Percentiles rank a stretch among this genome's conserved stretches.
Conservation (phyloP, 2,888 invertebrate genomes). For the Danaus chrysippus region DNA sequence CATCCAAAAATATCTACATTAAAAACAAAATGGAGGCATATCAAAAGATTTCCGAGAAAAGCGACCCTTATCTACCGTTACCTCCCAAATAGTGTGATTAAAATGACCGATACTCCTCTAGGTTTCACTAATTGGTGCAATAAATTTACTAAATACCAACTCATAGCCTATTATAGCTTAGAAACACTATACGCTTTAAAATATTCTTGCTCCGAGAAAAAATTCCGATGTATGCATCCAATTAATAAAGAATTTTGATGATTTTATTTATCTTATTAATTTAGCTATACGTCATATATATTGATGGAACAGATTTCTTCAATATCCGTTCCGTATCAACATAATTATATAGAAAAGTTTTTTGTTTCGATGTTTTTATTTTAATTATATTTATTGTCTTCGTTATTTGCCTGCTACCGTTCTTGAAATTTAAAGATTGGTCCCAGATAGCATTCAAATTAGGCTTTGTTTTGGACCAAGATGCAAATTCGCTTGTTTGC, state of each 20-base stretch:
- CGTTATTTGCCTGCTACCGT: constrained; percentile 74
- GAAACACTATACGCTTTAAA: constrained; percentile 28
- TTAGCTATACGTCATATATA: too few relatives aligned
- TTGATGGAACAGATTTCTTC: too few relatives aligned
- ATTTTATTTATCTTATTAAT: too few relatives aligned
- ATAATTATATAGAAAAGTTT: too few relatives aligned
- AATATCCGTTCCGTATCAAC: too few relatives aligned
- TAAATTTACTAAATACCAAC: constrained; percentile 65
- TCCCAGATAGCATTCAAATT: constrained; percentile 69
- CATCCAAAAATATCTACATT: constrained; percentile 68
- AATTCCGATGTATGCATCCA: not conserved
- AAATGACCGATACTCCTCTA: constrained; percentile 65
- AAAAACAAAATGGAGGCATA: constrained; percentile 44
- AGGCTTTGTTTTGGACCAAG: constrained; percentile 31
- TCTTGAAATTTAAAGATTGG: constrained; percentile 71
- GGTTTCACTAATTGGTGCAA: constrained; percentile 76
- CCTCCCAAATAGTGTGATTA: constrained; percentile 76
- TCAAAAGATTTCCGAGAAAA: constrained; percentile 67
- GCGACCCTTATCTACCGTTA: constrained; percentile 71
- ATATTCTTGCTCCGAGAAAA: not conserved
- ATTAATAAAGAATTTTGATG: not conserved
- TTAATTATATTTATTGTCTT: constrained; percentile 78
- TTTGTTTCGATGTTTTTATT: constrained; percentile 46
- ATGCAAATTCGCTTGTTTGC: constrained; percentile 62
- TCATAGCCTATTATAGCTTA: constrained; percentile 55